These are phyloP conservation scores for Chrysogorgia sp. DNA, from an alignment of 92 coral and sea anemone genomes.

Conservation along the genomic window DNA sequence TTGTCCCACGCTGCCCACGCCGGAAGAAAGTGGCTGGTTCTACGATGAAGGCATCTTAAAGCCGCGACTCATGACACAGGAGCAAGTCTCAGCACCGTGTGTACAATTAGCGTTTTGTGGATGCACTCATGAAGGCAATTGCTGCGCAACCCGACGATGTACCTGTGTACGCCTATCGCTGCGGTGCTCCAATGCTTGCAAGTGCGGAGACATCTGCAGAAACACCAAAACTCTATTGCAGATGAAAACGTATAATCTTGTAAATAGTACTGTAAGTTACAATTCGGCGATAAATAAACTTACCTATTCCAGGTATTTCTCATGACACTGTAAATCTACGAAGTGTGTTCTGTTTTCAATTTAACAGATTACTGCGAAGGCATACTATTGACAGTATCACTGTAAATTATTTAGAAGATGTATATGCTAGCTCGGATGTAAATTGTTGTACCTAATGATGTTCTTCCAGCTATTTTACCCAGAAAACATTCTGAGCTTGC, in stretches of 20 bases:
- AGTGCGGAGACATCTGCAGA: constrained; percentile 62
- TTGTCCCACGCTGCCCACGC: constrained; percentile 10
- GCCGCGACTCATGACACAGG: constrained; percentile 54
- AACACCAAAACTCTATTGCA: constrained; percentile 46
- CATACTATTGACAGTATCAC: neutral
- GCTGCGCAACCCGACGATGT: constrained; percentile 67
- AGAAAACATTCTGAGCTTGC: too few species aligned
- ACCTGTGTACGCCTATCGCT: constrained; percentile 61
- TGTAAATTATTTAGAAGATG: too few species aligned
- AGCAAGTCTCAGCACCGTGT: constrained; percentile 62
- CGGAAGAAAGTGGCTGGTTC: constrained; percentile 30
- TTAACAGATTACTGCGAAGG: neutral
- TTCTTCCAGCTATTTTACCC: too few species aligned
- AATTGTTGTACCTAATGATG: too few species aligned
- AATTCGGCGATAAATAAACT: neutral
- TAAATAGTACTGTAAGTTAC: constrained; percentile 27
- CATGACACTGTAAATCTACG: too few species aligned
- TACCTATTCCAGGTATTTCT: neutral
- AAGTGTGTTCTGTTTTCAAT: too few species aligned
- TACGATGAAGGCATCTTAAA: constrained; percentile 57
- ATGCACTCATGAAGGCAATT: constrained; percentile 52
- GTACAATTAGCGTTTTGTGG: constrained; percentile 66
- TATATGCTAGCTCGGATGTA: too few species aligned
- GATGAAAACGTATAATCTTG: constrained; percentile 21
- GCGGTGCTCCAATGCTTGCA: constrained; percentile 63